These are phyloP conservation scores for Ephialtes manifestator DNA, from an alignment of 2,888 invertebrate species.

Conservation along the genomic window DNA sequence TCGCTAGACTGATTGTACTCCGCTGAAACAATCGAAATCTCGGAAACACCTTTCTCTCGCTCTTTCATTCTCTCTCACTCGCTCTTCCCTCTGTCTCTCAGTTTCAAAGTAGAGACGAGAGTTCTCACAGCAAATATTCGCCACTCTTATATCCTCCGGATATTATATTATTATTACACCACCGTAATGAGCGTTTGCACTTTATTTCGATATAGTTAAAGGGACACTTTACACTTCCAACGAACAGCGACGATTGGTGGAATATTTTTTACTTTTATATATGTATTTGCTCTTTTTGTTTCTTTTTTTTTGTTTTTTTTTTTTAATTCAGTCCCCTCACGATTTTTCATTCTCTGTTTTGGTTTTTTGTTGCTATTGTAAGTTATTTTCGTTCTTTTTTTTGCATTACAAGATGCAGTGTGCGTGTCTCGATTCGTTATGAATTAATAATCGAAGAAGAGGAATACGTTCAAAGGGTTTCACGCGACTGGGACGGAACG, in stretches of 20 bases:
- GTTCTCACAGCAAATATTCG: slow-evolving; percentile 33
- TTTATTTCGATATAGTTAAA: slow-evolving; percentile 63
- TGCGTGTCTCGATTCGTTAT: slow-evolving; percentile 62
- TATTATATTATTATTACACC: slow-evolving; percentile 51
- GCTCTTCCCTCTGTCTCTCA: background rate
- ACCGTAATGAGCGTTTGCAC: slow-evolving; percentile 67
- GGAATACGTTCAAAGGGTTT: slow-evolving; percentile 44
- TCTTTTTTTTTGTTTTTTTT: background rate
- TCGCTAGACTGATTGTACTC: slow-evolving; percentile 62
- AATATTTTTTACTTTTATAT: slow-evolving; percentile 36
- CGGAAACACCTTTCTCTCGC: slow-evolving; percentile 22
- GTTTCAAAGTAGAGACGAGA: slow-evolving; percentile 17
- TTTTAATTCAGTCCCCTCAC: slow-evolving; percentile 28
- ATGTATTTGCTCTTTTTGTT: slow-evolving; percentile 19
- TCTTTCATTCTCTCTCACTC: background rate
- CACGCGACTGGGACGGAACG: slow-evolving; percentile 63
- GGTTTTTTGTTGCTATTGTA: slow-evolving; percentile 21
- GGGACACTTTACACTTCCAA: slow-evolving; percentile 67
- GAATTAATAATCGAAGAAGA: slow-evolving; percentile 64
- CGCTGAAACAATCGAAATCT: slow-evolving; percentile 55
- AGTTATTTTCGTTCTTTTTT: slow-evolving; percentile 41
- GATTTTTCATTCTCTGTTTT: slow-evolving; percentile 17
- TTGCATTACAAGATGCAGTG: slow-evolving; percentile 62
- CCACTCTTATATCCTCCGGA: slow-evolving; percentile 41
- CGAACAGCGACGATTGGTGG: slow-evolving; percentile 53